Base-by-base conservation (phyloP, 1,140 invertebrate species). In the Chelonus insularis region DNA sequence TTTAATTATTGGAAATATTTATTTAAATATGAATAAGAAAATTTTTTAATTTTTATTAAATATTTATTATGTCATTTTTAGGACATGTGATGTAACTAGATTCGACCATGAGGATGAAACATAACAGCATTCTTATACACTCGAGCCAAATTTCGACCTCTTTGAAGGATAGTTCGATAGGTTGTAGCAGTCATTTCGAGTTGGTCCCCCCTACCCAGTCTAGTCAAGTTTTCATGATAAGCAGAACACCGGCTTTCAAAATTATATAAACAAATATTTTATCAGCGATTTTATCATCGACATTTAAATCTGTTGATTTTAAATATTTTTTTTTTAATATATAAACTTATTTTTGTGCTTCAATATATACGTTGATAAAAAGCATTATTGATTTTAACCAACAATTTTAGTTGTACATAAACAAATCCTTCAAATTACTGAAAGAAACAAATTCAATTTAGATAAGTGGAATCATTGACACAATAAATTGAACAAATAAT, bases 11-110 rank as follows among this genome's bases (percentile, higher is more conserved):
- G 9, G 4, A 4, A 32, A 32, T 50, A 20, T 45, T 45, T 18
- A 14, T 45, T 45, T 21, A 5, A 2, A 43, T 7, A 16, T 21
- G 7, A 41, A 29, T 25, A 16, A 25, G 32, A 16, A 43, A 57
- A 57, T 43, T 12, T 32, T 9, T 14, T 1, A 47, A 45, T 41
- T 20, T 11, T 55, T 11, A 41, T n/a, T n/a, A 41, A 11, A 23
- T 9, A 7, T 7, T 20, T 7, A 2, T 4, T 37, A 52, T 9
- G 50, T 34, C 6, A 32, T 12, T 32, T 51, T 39, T 23, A 57
- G 21, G 20, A 4, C n/a, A 32, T 47, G 32, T 57, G 50, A 52
- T 43, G 12, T 63, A 63, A 63, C 55, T 52, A 51, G 56, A 57
- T 45, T 58, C 51, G 56, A n/a, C 61, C 25, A 43, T 54, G 61